Evolutionary conservation across 2,113 vertebrate genomes (phyloP).

Genomic region (Tursiops truncatus): DNA sequence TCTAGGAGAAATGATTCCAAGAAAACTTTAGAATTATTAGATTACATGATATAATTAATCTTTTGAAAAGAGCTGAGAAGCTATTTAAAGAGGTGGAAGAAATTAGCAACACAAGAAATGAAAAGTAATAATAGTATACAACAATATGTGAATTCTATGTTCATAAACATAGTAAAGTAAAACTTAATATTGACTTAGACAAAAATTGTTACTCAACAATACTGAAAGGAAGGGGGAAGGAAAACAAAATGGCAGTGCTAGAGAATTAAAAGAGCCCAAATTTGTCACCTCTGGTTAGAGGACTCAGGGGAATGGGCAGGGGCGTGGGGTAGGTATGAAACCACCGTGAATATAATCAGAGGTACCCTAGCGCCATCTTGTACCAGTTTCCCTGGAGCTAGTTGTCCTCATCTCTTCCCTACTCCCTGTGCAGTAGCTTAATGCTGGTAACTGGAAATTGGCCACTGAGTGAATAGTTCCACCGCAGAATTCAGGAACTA

Average conservation of each 20-base stretch:
- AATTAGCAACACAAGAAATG: not conserved
- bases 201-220: not conserved
- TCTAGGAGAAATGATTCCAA: not conserved
- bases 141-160: not conserved
- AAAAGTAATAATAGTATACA: not conserved
- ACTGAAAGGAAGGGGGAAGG: not conserved
- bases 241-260: not conserved
- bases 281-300: not conserved
- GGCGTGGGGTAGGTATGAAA: accelerated
- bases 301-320: not conserved
- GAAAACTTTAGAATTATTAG: not conserved
- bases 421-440: accelerated
- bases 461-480: not conserved
- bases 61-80: not conserved
- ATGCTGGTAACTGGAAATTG: not conserved
- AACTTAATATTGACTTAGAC: not conserved
- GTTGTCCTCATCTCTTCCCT: not conserved
- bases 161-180: not conserved
- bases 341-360: not conserved
- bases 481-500: not conserved
- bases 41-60: not conserved
- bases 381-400: not conserved
- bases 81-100: not conserved
- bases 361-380: accelerated
- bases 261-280: not conserved